phyloP scores from a whole-genome alignment of 2,797 vertebrate species.

The Pangasius djambal region DNA sequence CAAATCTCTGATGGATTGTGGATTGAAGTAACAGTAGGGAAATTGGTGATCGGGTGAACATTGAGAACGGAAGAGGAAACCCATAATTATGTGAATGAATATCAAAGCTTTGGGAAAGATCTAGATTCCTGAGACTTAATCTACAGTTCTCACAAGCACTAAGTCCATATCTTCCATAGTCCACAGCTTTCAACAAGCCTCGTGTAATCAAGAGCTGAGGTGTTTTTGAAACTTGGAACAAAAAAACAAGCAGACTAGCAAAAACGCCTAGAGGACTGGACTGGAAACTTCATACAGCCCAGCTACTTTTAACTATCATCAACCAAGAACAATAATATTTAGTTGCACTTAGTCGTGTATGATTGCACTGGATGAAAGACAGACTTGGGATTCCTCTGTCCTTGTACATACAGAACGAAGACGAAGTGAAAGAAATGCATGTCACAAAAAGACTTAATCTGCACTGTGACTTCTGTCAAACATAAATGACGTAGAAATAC shows the following conservation, averaged over 20 bases:
- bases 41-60: background rate
- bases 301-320: background rate
- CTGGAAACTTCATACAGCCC: background rate
- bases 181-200: background rate
- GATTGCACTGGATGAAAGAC: background rate
- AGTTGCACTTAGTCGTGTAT: background rate
- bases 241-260: background rate
- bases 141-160: background rate
- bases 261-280: background rate
- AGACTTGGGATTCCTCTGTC: background rate
- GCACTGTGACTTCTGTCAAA: background rate
- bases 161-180: background rate
- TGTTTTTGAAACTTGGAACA: background rate
- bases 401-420: background rate
- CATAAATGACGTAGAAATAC: background rate
- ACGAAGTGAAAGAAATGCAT: background rate
- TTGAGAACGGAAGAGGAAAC: background rate
- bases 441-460: background rate
- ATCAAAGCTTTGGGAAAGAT: background rate
- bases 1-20: background rate
- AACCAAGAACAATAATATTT: background rate
- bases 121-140: background rate
- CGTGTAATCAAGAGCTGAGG: background rate
- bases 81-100: background rate
- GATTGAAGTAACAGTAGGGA: background rate